Conservation (phyloP, 2,888 invertebrate species). For the Chironomus tentans region DNA sequence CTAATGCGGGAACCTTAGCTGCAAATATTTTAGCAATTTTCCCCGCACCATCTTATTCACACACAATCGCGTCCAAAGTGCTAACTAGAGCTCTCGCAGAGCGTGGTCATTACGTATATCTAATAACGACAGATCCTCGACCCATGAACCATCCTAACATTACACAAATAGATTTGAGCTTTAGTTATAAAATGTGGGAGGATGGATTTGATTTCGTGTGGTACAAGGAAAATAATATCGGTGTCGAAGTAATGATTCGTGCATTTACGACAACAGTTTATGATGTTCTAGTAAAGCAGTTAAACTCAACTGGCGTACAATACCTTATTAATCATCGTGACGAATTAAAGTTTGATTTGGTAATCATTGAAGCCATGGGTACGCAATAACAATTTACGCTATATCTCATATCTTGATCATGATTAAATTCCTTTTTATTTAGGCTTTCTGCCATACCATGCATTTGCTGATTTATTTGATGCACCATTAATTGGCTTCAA, state of each 20-base stretch:
- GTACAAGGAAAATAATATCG: slow-evolving; percentile 5
- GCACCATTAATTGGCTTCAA: slow-evolving; percentile 31
- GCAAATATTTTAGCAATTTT: not conserved
- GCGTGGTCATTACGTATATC: not conserved
- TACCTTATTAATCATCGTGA: slow-evolving; percentile 31
- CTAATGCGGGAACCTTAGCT: not conserved
- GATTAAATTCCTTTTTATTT: too few relatives aligned
- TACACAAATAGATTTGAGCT: slow-evolving; percentile 5
- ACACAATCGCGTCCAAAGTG: not conserved
- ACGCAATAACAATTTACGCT: too few relatives aligned
- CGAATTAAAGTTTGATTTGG: slow-evolving; percentile 32
- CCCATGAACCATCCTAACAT: slow-evolving; percentile 9
- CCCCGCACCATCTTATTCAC: slow-evolving; percentile 8
- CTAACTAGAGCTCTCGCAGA: not conserved
- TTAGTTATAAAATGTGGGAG: slow-evolving; percentile 3
- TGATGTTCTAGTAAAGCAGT: not conserved
- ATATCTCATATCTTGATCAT: too few relatives aligned
- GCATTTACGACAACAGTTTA: not conserved
- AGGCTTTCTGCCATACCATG: slow-evolving; percentile 30
- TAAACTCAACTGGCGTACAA: slow-evolving; percentile 29
- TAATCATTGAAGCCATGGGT: slow-evolving; percentile 31
- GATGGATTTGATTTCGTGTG: slow-evolving; percentile 7
- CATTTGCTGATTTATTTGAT: slow-evolving; percentile 31
- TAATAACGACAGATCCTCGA: not conserved
- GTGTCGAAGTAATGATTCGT: not conserved